These are phyloP conservation scores for Drosophila nr. fundita DNA, from an alignment of 2,888 invertebrate genomes.

Conservation along the genomic window DNA sequence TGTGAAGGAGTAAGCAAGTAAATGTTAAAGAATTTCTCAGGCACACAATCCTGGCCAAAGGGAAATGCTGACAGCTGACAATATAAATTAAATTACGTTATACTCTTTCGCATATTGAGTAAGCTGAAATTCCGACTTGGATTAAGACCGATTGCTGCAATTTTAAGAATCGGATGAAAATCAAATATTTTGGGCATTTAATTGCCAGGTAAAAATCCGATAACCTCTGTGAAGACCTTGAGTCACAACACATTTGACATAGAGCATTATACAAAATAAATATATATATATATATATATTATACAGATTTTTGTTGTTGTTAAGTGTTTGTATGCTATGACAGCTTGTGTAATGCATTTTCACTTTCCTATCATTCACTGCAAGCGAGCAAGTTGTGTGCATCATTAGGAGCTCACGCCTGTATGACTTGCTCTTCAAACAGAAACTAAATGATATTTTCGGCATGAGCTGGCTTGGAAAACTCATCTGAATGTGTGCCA, in stretches of 20 bases:
- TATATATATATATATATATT: background rate
- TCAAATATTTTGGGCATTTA: background rate
- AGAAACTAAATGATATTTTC: slow-evolving; percentile 58
- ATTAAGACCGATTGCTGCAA: background rate
- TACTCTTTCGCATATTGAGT: slow-evolving; percentile 1
- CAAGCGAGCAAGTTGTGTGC: slow-evolving; percentile 17
- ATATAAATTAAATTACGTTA: slow-evolving; percentile 46
- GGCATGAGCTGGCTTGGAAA: slow-evolving; percentile 51
- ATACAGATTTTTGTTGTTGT: background rate
- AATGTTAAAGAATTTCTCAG: slow-evolving; percentile 35
- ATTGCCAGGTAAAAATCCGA: background rate
- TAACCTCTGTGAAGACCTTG: slow-evolving; percentile 24
- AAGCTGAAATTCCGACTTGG: background rate
- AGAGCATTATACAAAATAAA: background rate
- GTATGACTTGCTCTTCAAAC: slow-evolving; percentile 57
- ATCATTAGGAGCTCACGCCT: slow-evolving; percentile 51
- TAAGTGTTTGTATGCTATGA: slow-evolving; percentile 32
- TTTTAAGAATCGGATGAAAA: background rate
- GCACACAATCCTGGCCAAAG: slow-evolving; percentile 3
- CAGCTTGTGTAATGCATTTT: slow-evolving; percentile 23
- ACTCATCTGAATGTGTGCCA: slow-evolving; percentile 35
- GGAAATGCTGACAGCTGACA: slow-evolving; percentile 25
- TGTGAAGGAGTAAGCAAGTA: slow-evolving; percentile 35
- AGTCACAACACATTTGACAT: slow-evolving; percentile 1
- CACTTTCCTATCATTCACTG: slow-evolving; percentile 9